Evolutionary conservation across 2,888 invertebrate genomes (phyloP), one percentile per base, ranked within the genome.

Genomic region (Antitype chi): DNA sequence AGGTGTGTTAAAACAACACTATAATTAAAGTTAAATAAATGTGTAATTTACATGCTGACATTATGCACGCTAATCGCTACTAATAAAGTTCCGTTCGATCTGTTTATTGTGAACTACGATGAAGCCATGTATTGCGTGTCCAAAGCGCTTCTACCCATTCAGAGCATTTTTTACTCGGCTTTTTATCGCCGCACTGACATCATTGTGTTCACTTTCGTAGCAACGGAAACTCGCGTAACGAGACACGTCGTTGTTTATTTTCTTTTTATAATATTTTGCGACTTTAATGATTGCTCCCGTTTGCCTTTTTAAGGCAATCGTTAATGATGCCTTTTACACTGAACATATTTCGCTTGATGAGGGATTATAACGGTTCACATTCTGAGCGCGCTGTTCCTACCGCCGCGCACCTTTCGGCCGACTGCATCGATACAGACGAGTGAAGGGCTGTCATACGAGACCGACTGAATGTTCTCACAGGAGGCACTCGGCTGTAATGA

Each of bases 271-370:
- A 95, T 95, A 95, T 95, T 95, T 95, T 92, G 90, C 94, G 93
- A 94, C 92, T 95, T 95, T 95, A 96, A 95, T 96, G 94, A 96
- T 94, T 95, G 96, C 94, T 95, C 95, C 92, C 94, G 94, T 95
- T 96, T 93, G 92, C 94, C 96, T 96, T 96, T 95, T 96, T 94
- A 96, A 94, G 96, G 96, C 91, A 92, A 93, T 95, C 95, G 93
- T 95, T 96, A 96, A 96, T 96, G 95, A 96, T 95, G 95, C 94
- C 93, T 95, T 95, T 96, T 96, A 94, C 94, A 94, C 95, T 93
- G 92, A 92, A 94, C 94, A 92, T 94, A 94, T 93, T 93, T 93
- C 92, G 91, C 92, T 92, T 92, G 95, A 94, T 94, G 96, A 94
- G 94, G 95, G 95, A 95, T 95, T 95, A 94, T 95, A 95, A 94